Conservation (phyloP, 2,888 invertebrate genomes). For the Scrobipalpa costella region DNA sequence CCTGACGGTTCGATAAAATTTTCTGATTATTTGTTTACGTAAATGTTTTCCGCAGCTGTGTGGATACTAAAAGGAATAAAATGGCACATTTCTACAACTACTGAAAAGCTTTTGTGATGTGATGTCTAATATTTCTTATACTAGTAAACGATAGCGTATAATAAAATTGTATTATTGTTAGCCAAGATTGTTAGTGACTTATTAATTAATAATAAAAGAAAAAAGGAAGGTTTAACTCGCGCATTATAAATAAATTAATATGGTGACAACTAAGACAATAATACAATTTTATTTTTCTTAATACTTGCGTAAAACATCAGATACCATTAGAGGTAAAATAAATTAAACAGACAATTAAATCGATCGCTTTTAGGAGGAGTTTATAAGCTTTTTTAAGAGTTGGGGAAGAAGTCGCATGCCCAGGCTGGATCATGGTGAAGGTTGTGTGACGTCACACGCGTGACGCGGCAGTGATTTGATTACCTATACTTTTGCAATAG, state of each 20-base stretch:
- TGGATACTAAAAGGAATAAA: slow-evolving; percentile 21
- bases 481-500: slow-evolving; percentile 61
- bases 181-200: no score
- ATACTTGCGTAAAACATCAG: slow-evolving; percentile 44
- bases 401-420: slow-evolving; percentile 68
- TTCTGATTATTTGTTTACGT: no score
- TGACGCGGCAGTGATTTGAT: slow-evolving; percentile 47
- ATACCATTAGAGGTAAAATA: slow-evolving; percentile 42
- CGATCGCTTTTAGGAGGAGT: slow-evolving; percentile 50
- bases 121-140: slow-evolving; percentile 66
- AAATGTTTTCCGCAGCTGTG: background rate
- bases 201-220: no score
- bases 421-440: slow-evolving; percentile 65
- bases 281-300: slow-evolving; percentile 38
- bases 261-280: no score
- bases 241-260: no score
- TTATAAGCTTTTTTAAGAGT: slow-evolving; percentile 45
- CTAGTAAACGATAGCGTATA: slow-evolving; percentile 43
- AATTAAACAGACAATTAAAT: slow-evolving; percentile 41
- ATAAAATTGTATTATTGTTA: slow-evolving; percentile 21
- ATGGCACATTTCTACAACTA: slow-evolving; percentile 70
- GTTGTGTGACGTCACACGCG: slow-evolving; percentile 65
- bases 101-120: slow-evolving; percentile 78
- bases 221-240: no score
- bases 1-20: no score